A percentile compares a stretch with the other conserved stretches of the same genome.
phyloP scores from a whole-genome alignment of 2,888 invertebrate genomes.

The Oscheius sp. region DNA sequence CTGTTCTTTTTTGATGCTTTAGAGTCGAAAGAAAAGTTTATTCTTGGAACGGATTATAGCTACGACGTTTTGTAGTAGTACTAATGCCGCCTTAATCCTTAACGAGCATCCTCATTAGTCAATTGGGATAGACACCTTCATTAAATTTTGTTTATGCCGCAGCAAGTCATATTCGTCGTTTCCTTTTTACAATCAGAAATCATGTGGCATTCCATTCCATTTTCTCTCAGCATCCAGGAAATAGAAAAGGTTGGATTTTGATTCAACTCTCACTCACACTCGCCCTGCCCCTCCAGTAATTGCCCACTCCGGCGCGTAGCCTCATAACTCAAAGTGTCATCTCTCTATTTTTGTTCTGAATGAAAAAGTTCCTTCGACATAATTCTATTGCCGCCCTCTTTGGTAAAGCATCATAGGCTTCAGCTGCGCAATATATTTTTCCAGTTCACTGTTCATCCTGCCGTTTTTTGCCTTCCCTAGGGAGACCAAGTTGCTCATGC shows the following conservation, averaged over 20 bases:
- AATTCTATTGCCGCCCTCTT: constrained; percentile 19
- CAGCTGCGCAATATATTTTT: neutral
- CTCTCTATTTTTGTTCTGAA: neutral
- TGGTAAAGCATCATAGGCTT: neutral
- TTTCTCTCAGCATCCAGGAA: too few species aligned
- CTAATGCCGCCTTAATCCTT: too few species aligned
- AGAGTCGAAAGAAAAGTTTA: too few species aligned
- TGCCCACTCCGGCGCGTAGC: constrained; percentile 7
- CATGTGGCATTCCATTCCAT: neutral
- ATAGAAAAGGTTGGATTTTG: constrained; percentile 9
- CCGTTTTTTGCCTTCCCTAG: neutral
- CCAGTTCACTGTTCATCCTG: constrained; percentile 8
- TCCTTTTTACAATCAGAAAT: too few species aligned
- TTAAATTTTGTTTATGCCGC: too few species aligned
- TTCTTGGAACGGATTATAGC: too few species aligned
- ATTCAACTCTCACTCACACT: constrained; percentile 15
- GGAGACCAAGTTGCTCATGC: neutral
- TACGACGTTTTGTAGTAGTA: too few species aligned
- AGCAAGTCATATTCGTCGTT: too few species aligned
- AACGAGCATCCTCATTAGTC: too few species aligned
- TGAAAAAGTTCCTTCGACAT: neutral
- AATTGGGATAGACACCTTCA: too few species aligned
- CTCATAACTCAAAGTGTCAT: constrained; percentile 19
- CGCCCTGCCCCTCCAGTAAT: constrained; percentile 24
- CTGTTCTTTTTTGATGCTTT: too few species aligned